Conservation (phyloP, 2,113 vertebrate genomes). For the Microtus montanus region DNA sequence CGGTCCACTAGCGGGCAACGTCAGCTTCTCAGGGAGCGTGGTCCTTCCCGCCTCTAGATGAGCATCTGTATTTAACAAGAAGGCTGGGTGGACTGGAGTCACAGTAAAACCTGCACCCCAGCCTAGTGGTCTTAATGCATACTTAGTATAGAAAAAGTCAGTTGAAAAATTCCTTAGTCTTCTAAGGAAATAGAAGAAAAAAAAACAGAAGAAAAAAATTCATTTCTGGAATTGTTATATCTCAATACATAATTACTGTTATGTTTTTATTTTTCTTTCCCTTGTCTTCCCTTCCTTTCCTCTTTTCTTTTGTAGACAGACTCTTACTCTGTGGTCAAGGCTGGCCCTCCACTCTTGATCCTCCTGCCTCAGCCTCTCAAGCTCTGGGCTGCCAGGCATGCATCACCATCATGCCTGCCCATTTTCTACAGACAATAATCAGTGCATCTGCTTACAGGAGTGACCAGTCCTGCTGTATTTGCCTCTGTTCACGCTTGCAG, state of each 20-base stretch:
- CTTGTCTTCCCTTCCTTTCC: not conserved
- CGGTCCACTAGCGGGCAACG: not conserved
- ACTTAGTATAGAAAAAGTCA: not conserved
- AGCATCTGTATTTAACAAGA: slow-evolving; percentile 1
- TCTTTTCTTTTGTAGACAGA: not conserved
- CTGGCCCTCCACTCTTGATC: not conserved
- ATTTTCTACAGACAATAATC: not conserved
- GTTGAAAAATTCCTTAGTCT: not conserved
- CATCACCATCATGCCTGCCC: not conserved
- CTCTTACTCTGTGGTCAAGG: not conserved
- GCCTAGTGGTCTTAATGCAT: not conserved
- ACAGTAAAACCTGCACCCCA: not conserved
- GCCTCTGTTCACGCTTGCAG: not conserved
- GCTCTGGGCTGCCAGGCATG: not conserved
- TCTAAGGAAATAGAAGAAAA: not conserved
- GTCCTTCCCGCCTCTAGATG: not conserved
- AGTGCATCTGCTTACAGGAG: not conserved
- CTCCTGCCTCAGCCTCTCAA: not conserved
- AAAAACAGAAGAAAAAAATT: not conserved
- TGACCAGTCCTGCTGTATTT: not conserved
- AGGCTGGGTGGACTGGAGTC: not conserved
- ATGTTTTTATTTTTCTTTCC: not conserved
- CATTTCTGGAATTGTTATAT: slow-evolving; percentile 8
- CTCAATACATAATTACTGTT: not conserved
- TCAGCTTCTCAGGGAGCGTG: not conserved